Base-by-base conservation (phyloP, 1,140 invertebrate genomes). In the Dreissena rostriformis region DNA sequence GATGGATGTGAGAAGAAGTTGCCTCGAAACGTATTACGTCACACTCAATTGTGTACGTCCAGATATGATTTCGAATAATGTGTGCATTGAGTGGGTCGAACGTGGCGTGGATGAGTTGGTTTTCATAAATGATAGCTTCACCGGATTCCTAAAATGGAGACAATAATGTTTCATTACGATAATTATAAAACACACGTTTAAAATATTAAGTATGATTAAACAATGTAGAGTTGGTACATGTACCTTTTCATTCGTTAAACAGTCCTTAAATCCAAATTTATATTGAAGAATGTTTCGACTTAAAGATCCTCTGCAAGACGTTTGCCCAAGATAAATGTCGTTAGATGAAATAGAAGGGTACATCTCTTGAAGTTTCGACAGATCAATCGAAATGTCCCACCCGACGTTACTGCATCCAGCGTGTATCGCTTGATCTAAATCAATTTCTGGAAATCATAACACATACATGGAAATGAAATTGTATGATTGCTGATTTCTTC, bases 21-120 rank as follows among this genome's bases (percentile, higher is more conserved):
- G 65, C 53, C 39, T 68, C 65, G 28, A 68, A 68, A 15, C 65
- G 15, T 14, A 11, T 68, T n/a, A 79, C 76, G 63, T 79, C 76
- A 70, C 76, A 79, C n/a, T 79, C 61, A 17, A 79, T 15, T 5
- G 63, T 68, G n/a, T 24, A 67, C 39, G 76, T 79, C 76, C 76
- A 79, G 17, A 68, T 65, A 52, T 79, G 51, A 19, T 39, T 26
- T 52, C 76, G 76, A 0, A 79, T 79, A 8, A 79, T 79, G 63
- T 53, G 70, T 10, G 76, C 65, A 24, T 79, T 67, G n/a, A 52
- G 22, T 14, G 76, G 76, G 28, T 79, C 76, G 39, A 29, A 68
- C 17, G 70, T 79, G 10, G 65, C 76, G 29, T 79, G 70, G n/a
- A 8, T 53, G 8, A 79, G 28, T 11, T 53, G 51, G 55, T 79